phyloP scores from a whole-genome alignment of 2,888 invertebrate species.

The Congeria kusceri region DNA sequence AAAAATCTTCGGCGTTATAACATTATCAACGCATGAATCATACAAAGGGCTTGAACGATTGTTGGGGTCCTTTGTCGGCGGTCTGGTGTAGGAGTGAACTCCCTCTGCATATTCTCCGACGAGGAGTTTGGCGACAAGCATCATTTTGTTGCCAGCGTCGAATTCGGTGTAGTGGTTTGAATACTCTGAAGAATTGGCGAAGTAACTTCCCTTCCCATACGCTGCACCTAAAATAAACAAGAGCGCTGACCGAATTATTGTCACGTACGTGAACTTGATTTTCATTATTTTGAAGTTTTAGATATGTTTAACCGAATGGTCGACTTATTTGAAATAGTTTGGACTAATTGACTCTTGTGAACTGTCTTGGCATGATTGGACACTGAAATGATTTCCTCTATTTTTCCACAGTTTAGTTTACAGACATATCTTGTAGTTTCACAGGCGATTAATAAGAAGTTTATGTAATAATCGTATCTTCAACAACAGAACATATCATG shows the following conservation, averaged over 20 bases:
- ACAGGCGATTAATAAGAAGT: no score
- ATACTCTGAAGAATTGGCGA: conserved; percentile 70
- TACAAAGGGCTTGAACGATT: conserved; percentile 72
- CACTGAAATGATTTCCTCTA: no score
- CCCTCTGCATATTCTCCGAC: conserved; percentile 76
- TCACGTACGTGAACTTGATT: background rate
- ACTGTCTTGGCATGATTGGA: no score
- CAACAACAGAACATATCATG: no score
- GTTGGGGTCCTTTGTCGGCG: conserved; percentile 71
- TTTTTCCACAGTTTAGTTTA: no score
- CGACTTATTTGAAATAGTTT: no score
- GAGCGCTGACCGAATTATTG: background rate
- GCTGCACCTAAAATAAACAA: conserved; percentile 42
- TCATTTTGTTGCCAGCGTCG: conserved; percentile 26
- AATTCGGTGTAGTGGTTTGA: conserved; percentile 65
- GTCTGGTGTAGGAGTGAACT: conserved; percentile 68
- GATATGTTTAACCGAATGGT: no score
- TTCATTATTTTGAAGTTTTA: background rate
- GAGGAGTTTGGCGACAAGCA: conserved; percentile 78
- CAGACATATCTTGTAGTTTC: no score
- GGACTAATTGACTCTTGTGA: no score
- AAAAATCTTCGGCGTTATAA: conserved; percentile 72
- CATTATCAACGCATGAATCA: conserved; percentile 78
- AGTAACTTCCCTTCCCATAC: conserved; percentile 79
- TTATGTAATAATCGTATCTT: no score